Conservation (phyloP, 2,888 invertebrate genomes). For the Stenchaetothrips biformis region DNA sequence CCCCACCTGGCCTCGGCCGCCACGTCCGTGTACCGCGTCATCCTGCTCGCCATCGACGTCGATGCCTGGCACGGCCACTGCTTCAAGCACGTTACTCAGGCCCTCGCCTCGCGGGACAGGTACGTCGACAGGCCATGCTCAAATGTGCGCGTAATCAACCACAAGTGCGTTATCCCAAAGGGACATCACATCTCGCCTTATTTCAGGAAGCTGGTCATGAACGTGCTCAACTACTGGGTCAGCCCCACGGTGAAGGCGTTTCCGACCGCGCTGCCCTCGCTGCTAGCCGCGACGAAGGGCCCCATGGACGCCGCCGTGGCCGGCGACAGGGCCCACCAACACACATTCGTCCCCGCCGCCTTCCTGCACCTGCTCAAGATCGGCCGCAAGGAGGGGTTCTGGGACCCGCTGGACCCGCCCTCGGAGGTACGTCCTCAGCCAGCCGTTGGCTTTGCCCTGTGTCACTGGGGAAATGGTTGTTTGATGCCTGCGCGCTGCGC, state of each 20-base stretch:
- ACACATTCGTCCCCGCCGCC: background rate
- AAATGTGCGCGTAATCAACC: background rate
- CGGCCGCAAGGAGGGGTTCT: slow-evolving; percentile 15
- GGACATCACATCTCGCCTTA: background rate
- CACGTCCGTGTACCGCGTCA: slow-evolving; percentile 7
- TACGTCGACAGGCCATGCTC: background rate
- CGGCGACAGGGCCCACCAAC: background rate
- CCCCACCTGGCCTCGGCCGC: background rate
- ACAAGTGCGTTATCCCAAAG: background rate
- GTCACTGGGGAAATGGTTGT: too few species aligned
- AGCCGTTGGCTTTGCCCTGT: background rate
- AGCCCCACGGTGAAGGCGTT: slow-evolving; percentile 3
- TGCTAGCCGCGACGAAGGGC: background rate
- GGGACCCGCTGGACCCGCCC: background rate
- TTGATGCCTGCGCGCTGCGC: too few species aligned
- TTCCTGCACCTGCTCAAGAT: slow-evolving; percentile 18
- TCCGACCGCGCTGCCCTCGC: background rate
- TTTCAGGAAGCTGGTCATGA: background rate
- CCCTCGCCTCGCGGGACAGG: background rate
- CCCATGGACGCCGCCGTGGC: slow-evolving; percentile 4
- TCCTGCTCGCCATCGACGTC: background rate
- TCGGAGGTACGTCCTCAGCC: background rate
- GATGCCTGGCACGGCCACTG: background rate
- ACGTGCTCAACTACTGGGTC: slow-evolving; percentile 18
- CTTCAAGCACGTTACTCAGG: background rate